Evolutionary conservation across 2,113 vertebrate genomes (phyloP), one percentile per base, ranked within the genome.

Genomic region (Clinocottus analis): DNA sequence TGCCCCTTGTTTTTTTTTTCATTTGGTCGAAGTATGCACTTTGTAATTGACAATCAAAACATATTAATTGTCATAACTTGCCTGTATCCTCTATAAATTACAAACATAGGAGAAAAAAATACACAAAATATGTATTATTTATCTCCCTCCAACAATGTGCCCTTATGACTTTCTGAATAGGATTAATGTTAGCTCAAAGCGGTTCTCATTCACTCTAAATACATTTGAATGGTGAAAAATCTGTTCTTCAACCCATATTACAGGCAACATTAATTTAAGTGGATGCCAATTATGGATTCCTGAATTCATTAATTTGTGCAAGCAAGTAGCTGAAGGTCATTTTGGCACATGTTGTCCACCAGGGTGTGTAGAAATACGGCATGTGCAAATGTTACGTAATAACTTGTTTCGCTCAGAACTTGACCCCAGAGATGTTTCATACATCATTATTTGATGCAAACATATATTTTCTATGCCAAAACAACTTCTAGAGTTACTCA

Each of bases 261-360:
- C 29, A 60, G 39, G 13, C 1, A 23, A 11, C 1, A 47, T 37
- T 4, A 49, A n/a, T 21, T 9, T 39, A 13, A 51, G 5, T 29
- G 2, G 17, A 21, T 33, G 19, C 27, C 35, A 12, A 37, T 21
- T 25, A 7, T 51, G n/a, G 41, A 35, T 51, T 61, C 21, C 58
- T 62, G 13, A 17, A 35, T 49, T 29, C 1, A 25, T 61, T 55
- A 0, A 37, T 62, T 49, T 61, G 27, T 37, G 21, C 5, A 8
- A 31, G 53, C 13, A 43, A 13, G 3, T 19, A 37, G 51, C 35
- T 25, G 23, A 21, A 23, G 0, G 7, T 49, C 17, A 37, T 41
- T 0, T 41, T 29, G 23, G 12, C 33, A 21, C 47, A 68, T 79
- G 60, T 27, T 35, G 12, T 59, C 68, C 80, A 83, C 51, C 2